phyloP scores from a whole-genome alignment of 2,113 vertebrate genomes.

The Notarius quadriscutis region DNA sequence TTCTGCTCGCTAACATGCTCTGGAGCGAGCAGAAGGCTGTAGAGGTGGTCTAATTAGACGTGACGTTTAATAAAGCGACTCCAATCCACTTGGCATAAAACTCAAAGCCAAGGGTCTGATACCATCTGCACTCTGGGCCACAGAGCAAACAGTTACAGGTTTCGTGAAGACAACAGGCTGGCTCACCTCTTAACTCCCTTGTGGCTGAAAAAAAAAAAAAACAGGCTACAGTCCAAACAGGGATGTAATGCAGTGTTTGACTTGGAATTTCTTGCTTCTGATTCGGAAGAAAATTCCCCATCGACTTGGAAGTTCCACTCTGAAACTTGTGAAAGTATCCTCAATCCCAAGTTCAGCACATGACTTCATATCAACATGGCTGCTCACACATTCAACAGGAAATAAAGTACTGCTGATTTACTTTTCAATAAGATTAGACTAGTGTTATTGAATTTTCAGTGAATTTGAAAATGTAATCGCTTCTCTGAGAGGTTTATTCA shows the following conservation, averaged over 20 bases:
- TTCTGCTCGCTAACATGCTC: constrained; percentile 39
- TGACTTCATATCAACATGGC: background rate
- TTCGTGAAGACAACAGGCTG: background rate
- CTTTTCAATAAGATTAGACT: background rate
- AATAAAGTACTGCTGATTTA: background rate
- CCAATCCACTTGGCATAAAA: constrained; percentile 55
- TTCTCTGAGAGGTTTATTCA: background rate
- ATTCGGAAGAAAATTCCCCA: background rate
- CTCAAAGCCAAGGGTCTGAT: constrained; percentile 46
- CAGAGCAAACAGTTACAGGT: constrained; percentile 56
- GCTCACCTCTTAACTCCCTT: background rate
- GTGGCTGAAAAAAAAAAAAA: too few species aligned
- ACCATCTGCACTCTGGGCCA: constrained; percentile 72
- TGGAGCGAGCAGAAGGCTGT: constrained; percentile 32
- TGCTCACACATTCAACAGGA: background rate
- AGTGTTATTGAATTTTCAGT: too few species aligned
- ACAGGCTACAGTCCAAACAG: background rate
- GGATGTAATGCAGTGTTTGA: background rate
- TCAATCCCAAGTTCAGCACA: background rate
- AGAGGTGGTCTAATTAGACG: constrained; percentile 55
- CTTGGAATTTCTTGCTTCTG: background rate
- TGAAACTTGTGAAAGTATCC: background rate
- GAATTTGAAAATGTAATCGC: too few species aligned
- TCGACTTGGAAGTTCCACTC: background rate
- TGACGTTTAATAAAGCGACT: constrained; percentile 53